Base-by-base conservation (phyloP, 2,797 vertebrate species). In the Oryzias dopingdopingensis region DNA sequence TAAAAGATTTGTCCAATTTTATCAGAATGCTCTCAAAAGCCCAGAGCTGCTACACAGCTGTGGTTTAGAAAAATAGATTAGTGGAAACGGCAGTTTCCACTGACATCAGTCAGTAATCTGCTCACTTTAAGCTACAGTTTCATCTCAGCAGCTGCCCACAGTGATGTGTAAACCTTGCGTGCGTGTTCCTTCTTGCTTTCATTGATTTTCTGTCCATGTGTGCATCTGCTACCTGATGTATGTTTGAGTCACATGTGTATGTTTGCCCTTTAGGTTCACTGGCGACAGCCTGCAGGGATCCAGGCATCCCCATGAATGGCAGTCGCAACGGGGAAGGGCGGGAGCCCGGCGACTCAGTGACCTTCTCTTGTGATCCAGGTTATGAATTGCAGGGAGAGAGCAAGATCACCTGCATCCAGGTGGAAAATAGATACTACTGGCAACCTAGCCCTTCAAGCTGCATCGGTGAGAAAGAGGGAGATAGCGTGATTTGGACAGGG, bases 361-460 rank as follows among this genome's bases (percentile, higher is more conserved):
- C 94, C 88, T 98, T 99, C 85, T 92, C 95, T 0, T 99, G 97
- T 88, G 96, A 99, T 82, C 94, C 95, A 37, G 97, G 97, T 65
- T 99, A 99, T 86, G 95, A 98, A 77, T 92, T 98, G 72, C 96
- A 96, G 90, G 97, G 95, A 67, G 94, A 97, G 67, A 94, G 93
- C 78, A 93, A 91, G 88, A 99, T 99, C 94, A 97, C 96, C 87
- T 99, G 97, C 87, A 97, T 99, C 86, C 97, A 98, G 90, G 95
- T 98, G 90, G 95, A 98, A 93, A 98, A 98, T 88, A 92, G 97
- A 79, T 99, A 95, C 92, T 99, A 96, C 93, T 99, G 97, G 96
- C 95, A 97, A 86, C 97, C 97, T 81, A 97, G 93, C 85, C 97
- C 96, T 76, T 95, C 96, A 61, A 93, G 95, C 65, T 99, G 97